Evolutionary conservation across 37 sponge, comb jelly and placozoan species (phyloP), one percentile per base, ranked within the genome.

Genomic region (Spongia lamella): DNA sequence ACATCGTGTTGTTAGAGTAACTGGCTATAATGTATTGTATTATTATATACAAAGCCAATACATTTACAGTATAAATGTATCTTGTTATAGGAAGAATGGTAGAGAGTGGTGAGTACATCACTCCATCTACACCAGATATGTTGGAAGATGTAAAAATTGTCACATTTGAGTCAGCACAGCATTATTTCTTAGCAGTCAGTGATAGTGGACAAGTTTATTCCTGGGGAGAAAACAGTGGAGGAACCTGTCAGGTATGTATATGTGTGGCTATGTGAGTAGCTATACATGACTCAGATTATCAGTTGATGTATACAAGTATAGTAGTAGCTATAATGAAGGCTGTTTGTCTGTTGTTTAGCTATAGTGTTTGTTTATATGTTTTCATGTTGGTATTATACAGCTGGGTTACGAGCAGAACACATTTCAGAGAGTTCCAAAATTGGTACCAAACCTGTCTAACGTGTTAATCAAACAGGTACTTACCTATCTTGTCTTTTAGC

Each of bases 161-260:
- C 16, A 77, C 80, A 16, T 27, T 81, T 31, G 38, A 68, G 62
- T 54, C 56, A n/a, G 87, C 81, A 37, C 54, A 72, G 31, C 53
- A 57, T 11, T 81, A 81, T 61, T 73, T 71, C 20, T 53, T 93
- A n/a, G 79, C 79, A 16, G 72, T 93, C 7, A 81, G 89, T 20
- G 82, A 80, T 38, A 35, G 20, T 59, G 93, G 89, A 7, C 64
- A 80, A 54, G 85, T 92, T 26, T 88, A 89, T 70, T 79, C 76
- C 63, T 83, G 79, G 78, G 93, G 93, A 9, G 72, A 83, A 38
- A 73, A 61, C 59, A 57, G 59, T 57, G 47, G 47, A 43, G 47
- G 47, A 5, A 61, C 62, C 17, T 25, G 25, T 24, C 33, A 61
- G 62, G 62, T 7, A 29, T 43, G 47, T 43, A 9, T 43, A 43